These are phyloP conservation scores for Gryllus longicercus DNA, from an alignment of 2,888 invertebrate species.

Conservation along the genomic window DNA sequence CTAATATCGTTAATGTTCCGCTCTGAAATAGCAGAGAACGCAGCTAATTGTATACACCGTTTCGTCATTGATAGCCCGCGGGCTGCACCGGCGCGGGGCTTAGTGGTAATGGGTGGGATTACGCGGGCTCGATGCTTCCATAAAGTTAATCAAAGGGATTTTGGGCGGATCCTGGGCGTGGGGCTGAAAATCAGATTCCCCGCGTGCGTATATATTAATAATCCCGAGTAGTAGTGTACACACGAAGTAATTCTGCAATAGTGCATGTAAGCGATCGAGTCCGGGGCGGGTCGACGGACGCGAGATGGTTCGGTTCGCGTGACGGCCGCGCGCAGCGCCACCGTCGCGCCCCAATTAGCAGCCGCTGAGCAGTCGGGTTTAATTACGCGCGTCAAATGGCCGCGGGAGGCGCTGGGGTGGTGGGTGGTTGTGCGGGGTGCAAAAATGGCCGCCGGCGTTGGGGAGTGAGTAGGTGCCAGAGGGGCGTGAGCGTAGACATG, in stretches of 20 bases:
- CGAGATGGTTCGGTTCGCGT: too few relatives aligned
- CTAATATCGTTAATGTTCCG: conserved; percentile 7
- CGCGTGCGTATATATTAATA: neutral
- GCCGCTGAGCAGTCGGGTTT: too few relatives aligned
- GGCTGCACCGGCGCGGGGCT: neutral
- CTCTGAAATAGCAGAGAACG: neutral
- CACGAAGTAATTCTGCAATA: neutral
- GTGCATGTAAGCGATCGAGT: too few relatives aligned
- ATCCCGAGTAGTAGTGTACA: neutral
- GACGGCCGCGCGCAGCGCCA: too few relatives aligned
- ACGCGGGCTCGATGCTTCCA: neutral
- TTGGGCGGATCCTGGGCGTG: neutral
- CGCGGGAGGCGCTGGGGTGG: too few relatives aligned
- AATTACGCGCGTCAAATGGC: too few relatives aligned
- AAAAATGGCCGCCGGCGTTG: too few relatives aligned
- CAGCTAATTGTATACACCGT: neutral
- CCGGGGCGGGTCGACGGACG: too few relatives aligned
- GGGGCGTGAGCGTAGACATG: too few relatives aligned
- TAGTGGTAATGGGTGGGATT: neutral
- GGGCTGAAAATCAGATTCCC: neutral
- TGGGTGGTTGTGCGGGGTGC: too few relatives aligned
- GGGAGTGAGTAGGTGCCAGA: too few relatives aligned
- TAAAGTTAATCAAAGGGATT: conserved; percentile 7
- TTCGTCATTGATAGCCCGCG: neutral
- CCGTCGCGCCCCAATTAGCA: too few relatives aligned